Conservation (phyloP, 2,888 invertebrate species). For the Pristionchus entomophagus region DNA sequence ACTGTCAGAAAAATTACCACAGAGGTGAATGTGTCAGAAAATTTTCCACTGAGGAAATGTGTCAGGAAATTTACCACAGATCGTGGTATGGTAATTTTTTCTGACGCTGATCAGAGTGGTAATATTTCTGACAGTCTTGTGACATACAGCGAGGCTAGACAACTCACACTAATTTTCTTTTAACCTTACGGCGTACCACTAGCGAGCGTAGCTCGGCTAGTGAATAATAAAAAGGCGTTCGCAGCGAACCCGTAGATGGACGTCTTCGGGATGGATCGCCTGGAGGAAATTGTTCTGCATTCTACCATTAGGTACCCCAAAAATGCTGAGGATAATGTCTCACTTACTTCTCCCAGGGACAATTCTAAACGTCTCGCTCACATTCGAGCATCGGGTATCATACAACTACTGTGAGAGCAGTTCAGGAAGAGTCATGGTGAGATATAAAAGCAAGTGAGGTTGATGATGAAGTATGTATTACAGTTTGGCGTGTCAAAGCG, state of each 20-base stretch:
- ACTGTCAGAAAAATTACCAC: too few species aligned
- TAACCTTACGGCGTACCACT: too few species aligned
- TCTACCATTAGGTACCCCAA: conserved; percentile 56
- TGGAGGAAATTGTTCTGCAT: conserved; percentile 65
- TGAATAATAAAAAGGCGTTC: conserved; percentile 2
- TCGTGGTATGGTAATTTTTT: too few species aligned
- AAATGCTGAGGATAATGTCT: too few species aligned
- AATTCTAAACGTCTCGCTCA: conserved; percentile 61
- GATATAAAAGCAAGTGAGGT: neutral
- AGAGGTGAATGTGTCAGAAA: too few species aligned
- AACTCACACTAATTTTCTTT: too few species aligned
- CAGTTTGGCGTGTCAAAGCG: conserved; percentile 54
- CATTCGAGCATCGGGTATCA: conserved; percentile 57
- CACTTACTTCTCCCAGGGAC: conserved; percentile 49
- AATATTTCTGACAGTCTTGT: too few species aligned
- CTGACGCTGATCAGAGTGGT: too few species aligned
- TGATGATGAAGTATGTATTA: neutral
- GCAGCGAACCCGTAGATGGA: conserved; percentile 65
- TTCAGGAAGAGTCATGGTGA: neutral
- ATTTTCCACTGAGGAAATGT: too few species aligned
- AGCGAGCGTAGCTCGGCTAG: too few species aligned
- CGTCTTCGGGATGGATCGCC: conserved; percentile 60
- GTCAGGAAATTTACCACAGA: too few species aligned
- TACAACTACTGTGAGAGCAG: neutral
- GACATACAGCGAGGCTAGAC: too few species aligned